These are phyloP conservation scores for Danionella cerebrum DNA, from an alignment of 2,113 vertebrate genomes.

Conservation along the genomic window DNA sequence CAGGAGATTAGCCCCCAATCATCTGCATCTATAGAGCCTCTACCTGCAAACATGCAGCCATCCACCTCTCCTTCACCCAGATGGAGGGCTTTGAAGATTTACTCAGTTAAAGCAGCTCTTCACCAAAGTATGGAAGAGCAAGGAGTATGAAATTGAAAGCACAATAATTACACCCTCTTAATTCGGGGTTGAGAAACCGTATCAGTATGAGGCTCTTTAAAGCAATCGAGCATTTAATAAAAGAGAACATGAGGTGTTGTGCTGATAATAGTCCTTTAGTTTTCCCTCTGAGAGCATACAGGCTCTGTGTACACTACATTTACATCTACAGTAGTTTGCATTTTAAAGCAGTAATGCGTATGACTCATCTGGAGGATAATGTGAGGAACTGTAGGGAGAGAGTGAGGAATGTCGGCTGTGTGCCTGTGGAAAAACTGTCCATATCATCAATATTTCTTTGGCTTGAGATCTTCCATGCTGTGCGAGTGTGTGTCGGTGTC, in stretches of 20 bases:
- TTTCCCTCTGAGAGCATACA: neutral
- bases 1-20: conserved; percentile 65
- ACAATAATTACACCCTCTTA: neutral
- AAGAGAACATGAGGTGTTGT: neutral
- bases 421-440: neutral
- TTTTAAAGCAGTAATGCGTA: neutral
- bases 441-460: conserved; percentile 13
- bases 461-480: conserved; percentile 15
- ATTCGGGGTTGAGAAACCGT: neutral
- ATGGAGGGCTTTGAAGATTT: neutral
- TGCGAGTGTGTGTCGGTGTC: conserved; percentile 29
- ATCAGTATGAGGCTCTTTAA: neutral
- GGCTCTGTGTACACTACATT: neutral
- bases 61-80: conserved; percentile 35
- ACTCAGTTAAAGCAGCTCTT: conserved; percentile 12
- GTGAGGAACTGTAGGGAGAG: neutral
- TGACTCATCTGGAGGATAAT: neutral
- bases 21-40: conserved; percentile 60
- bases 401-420: neutral
- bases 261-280: neutral
- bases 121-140: neutral
- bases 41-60: conserved; percentile 61
- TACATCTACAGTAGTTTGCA: neutral
- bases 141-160: neutral
- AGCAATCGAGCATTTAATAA: neutral